Evolutionary conservation across 2,888 invertebrate genomes (phyloP).

Genomic region (Carabus problematicus): DNA sequence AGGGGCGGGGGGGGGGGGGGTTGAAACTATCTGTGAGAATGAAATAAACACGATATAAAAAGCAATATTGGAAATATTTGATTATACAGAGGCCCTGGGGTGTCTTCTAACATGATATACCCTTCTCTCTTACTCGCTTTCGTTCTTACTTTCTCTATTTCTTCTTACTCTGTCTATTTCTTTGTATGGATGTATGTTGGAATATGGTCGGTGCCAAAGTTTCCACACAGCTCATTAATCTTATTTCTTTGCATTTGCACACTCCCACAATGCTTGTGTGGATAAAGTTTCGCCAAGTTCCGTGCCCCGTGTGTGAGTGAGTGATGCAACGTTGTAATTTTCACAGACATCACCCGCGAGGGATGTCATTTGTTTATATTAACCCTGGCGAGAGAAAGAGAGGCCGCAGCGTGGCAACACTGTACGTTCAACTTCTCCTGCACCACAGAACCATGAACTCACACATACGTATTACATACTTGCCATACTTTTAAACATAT

Average conservation of each 20-base stretch:
- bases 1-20: neutral
- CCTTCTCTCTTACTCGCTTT: too few species aligned
- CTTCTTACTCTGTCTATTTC: too few species aligned
- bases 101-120: neutral
- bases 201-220: too few species aligned
- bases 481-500: too few species aligned
- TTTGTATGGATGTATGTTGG: too few species aligned
- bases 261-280: too few species aligned
- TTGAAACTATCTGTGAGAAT: slow-evolving; percentile 31
- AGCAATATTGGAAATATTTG: slow-evolving; percentile 36
- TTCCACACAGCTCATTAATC: too few species aligned
- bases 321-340: slow-evolving; percentile 39
- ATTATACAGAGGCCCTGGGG: slow-evolving; percentile 23
- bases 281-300: too few species aligned
- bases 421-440: slow-evolving; percentile 24
- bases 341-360: slow-evolving; percentile 38
- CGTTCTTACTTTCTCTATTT: too few species aligned
- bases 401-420: slow-evolving; percentile 38
- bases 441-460: neutral
- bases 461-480: too few species aligned
- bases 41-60: slow-evolving; percentile 40
- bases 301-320: slow-evolving; percentile 26
- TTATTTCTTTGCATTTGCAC: too few species aligned
- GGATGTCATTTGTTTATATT: slow-evolving; percentile 42
- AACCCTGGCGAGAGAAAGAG: too few species aligned